These are phyloP conservation scores for Drosophila miranda DNA, from an alignment of 1,140 invertebrate species.

Conservation along the genomic window DNA sequence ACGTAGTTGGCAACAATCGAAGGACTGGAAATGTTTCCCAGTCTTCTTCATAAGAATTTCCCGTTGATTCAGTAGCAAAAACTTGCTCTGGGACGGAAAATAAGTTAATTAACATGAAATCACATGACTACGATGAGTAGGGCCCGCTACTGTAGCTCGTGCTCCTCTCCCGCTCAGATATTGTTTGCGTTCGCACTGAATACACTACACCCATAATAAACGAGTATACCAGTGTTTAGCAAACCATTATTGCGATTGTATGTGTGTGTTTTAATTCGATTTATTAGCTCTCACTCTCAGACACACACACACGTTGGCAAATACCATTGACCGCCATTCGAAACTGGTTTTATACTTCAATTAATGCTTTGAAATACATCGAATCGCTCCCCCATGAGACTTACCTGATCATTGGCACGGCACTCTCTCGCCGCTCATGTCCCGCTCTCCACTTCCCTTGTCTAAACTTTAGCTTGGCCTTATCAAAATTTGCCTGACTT, in stretches of 20 bases:
- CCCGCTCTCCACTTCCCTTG: neutral
- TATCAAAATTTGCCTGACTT: slow-evolving; percentile 55
- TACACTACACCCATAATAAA: slow-evolving; percentile 35
- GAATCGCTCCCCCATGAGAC: slow-evolving; percentile 10
- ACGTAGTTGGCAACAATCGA: slow-evolving; percentile 24
- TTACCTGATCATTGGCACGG: slow-evolving; percentile 21
- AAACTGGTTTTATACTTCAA: slow-evolving; percentile 75
- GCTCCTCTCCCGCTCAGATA: slow-evolving; percentile 24
- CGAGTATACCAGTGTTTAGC: slow-evolving; percentile 3
- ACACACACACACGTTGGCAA: slow-evolving; percentile 8
- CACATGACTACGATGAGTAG: slow-evolving; percentile 62
- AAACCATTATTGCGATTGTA: slow-evolving; percentile 3
- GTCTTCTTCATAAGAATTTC: neutral
- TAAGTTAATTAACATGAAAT: slow-evolving; percentile 62
- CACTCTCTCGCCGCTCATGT: neutral
- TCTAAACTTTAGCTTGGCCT: slow-evolving; percentile 44
- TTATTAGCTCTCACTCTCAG: slow-evolving; percentile 51
- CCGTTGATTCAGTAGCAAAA: slow-evolving; percentile 12
- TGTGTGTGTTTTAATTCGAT: slow-evolving; percentile 62
- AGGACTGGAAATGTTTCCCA: neutral
- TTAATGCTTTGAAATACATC: slow-evolving; percentile 31
- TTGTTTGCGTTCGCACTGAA: slow-evolving; percentile 18
- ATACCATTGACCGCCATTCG: slow-evolving; percentile 61
- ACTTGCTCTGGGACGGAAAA: slow-evolving; percentile 23
- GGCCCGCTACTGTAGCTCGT: slow-evolving; percentile 34